These are phyloP conservation scores for Dascillus cervinus DNA, from an alignment of 2,888 invertebrate species.

Conservation along the genomic window DNA sequence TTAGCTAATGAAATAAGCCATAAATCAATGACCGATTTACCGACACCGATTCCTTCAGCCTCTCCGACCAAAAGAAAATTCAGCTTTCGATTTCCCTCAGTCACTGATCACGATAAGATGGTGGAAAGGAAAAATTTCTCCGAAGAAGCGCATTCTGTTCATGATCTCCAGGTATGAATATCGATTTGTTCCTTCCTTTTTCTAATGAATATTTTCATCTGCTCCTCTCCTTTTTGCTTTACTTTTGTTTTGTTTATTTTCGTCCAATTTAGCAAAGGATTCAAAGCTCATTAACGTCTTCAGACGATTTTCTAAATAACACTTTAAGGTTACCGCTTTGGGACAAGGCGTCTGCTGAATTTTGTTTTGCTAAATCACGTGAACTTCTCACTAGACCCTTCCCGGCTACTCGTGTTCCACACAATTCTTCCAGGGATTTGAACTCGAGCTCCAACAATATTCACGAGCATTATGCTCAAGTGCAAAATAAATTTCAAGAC, in stretches of 20 bases:
- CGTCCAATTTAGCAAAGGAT: constrained; percentile 39
- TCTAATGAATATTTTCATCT: background rate
- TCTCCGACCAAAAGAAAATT: constrained; percentile 71
- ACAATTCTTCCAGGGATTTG: constrained; percentile 38
- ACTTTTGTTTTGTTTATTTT: constrained; percentile 17
- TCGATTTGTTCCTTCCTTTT: too few relatives aligned
- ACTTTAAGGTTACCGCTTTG: constrained; percentile 55
- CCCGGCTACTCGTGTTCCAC: constrained; percentile 30
- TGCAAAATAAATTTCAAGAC: constrained; percentile 30
- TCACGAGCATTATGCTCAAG: constrained; percentile 17
- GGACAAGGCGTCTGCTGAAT: constrained; percentile 67
- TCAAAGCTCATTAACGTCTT: constrained; percentile 46
- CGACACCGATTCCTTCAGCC: constrained; percentile 48
- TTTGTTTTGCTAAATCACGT: constrained; percentile 64
- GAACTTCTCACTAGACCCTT: constrained; percentile 57
- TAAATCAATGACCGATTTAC: constrained; percentile 57
- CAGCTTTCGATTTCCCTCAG: constrained; percentile 63
- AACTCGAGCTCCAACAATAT: constrained; percentile 19
- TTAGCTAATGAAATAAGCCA: constrained; percentile 87
- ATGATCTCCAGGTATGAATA: constrained; percentile 76
- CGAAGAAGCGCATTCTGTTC: constrained; percentile 78
- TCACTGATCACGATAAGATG: constrained; percentile 48
- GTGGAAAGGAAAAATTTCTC: constrained; percentile 76
- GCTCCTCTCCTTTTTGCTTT: constrained; percentile 5
- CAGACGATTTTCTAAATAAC: constrained; percentile 42